Conservation (phyloP, 2,888 invertebrate species). For the Plemyria rubiginata region DNA sequence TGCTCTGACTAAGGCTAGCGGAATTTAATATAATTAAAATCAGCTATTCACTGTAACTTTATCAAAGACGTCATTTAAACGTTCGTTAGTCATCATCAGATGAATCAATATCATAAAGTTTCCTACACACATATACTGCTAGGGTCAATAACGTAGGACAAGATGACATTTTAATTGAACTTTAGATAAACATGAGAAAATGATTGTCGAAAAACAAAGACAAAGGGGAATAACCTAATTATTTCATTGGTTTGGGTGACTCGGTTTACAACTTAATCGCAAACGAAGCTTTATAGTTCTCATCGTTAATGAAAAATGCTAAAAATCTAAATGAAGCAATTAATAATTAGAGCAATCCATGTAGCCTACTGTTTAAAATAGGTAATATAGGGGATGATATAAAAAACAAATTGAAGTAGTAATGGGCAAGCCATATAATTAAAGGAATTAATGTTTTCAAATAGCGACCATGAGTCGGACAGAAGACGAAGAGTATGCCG, state of each 20-base stretch:
- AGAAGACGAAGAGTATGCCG: not conserved
- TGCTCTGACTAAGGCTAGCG: constrained; percentile 44
- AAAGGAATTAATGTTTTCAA: not conserved
- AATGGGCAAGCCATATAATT: not conserved
- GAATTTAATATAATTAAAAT: constrained; percentile 49
- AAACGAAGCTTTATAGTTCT: no score
- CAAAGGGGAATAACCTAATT: no score
- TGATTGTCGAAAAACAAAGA: not conserved
- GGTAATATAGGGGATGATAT: not conserved
- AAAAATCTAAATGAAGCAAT: no score
- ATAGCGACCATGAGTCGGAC: no score
- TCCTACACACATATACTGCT: constrained; percentile 23
- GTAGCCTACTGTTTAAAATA: not conserved
- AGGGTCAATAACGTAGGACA: constrained; percentile 32
- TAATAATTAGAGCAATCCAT: no score
- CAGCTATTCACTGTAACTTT: constrained; percentile 45
- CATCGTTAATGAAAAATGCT: no score
- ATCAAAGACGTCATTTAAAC: constrained; percentile 48
- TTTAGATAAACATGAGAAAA: not conserved
- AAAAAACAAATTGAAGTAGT: not conserved
- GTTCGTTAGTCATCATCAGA: constrained; percentile 54
- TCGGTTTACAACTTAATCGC: not conserved
- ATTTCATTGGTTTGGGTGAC: not conserved
- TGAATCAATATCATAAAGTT: constrained; percentile 51
- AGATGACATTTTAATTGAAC: not conserved